Evolutionary conservation across 2,113 vertebrate species (phyloP).

Genomic region (Emberiza fucata): DNA sequence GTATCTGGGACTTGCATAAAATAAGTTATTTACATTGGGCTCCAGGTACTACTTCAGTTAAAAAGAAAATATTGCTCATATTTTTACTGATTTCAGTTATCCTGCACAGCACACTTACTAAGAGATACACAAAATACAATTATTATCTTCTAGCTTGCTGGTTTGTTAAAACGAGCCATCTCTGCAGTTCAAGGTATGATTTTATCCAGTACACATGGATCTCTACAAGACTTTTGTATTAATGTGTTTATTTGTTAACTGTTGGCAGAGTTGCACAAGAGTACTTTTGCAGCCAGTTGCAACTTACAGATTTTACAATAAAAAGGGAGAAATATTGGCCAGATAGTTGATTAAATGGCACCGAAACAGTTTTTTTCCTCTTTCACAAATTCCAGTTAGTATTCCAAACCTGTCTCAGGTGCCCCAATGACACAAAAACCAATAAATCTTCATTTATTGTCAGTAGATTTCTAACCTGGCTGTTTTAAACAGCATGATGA

Average conservation of each 20-base stretch:
- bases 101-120: background rate
- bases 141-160: background rate
- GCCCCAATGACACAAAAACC: background rate
- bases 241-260: constrained; percentile 28
- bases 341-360: constrained; percentile 58
- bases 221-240: background rate
- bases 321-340: constrained; percentile 4
- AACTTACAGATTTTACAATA: constrained; percentile 56
- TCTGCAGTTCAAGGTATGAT: background rate
- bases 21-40: background rate
- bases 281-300: background rate
- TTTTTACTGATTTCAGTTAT: background rate
- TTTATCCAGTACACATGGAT: background rate
- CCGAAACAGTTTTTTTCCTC: background rate
- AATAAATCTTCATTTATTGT: constrained; percentile 15
- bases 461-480: constrained; percentile 19
- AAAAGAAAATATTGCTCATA: background rate
- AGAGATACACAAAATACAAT: background rate
- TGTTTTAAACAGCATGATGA: constrained; percentile 30
- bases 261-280: constrained; percentile 1
- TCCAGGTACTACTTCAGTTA: background rate
- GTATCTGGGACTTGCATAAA: background rate
- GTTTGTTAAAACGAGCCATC: background rate
- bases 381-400: constrained; percentile 21
- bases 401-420: constrained; percentile 7